Evolutionary conservation across 2,888 invertebrate genomes (phyloP).

Genomic region (Colostygia pectinataria): DNA sequence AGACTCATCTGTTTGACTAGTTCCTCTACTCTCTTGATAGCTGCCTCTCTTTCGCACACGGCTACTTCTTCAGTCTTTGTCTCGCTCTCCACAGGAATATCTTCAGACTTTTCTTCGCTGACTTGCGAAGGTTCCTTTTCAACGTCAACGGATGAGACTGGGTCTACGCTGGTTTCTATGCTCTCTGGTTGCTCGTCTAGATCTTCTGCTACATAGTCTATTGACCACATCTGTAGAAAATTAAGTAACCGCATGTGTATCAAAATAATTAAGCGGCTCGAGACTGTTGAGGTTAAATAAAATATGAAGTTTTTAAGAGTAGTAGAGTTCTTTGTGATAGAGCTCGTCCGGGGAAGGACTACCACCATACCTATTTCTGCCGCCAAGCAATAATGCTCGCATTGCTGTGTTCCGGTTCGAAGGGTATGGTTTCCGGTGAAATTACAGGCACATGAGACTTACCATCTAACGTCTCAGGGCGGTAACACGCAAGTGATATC

Average conservation of each 20-base stretch:
- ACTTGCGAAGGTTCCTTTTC: conserved; percentile 55
- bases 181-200: conserved; percentile 78
- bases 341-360: no score
- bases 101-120: conserved; percentile 55
- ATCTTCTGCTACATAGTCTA: conserved; percentile 89
- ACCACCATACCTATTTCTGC: no score
- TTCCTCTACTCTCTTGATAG: conserved; percentile 84
- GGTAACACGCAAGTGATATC: no score
- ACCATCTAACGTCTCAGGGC: no score
- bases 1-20: conserved; percentile 92
- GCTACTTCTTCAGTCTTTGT: conserved; percentile 56
- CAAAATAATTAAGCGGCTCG: no score
- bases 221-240: conserved; percentile 94
- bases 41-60: conserved; percentile 64
- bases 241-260: background rate
- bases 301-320: no score
- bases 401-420: no score
- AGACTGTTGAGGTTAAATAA: no score
- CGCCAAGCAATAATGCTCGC: no score
- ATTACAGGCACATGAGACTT: no score
- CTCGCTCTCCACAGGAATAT: conserved; percentile 45
- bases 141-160: conserved; percentile 57
- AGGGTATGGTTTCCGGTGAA: no score
- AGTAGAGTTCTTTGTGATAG: no score
- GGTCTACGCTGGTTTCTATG: conserved; percentile 61